Conservation (phyloP, 2,797 vertebrate genomes). For the Mergus octosetaceus region DNA sequence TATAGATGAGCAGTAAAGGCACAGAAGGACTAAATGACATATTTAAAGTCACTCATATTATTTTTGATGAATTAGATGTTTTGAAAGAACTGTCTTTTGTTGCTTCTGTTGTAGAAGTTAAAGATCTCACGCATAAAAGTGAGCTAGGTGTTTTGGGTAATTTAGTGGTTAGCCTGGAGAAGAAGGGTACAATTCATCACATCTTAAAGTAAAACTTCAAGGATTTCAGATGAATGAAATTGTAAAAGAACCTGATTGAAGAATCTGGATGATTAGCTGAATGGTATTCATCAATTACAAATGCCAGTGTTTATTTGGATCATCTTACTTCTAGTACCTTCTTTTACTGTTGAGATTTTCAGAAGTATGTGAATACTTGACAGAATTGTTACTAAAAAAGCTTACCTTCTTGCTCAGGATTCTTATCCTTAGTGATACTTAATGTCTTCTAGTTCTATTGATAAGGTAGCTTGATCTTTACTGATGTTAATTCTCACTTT, state of each 20-base stretch:
- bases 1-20: not conserved
- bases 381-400: not conserved
- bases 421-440: not conserved
- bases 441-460: not conserved
- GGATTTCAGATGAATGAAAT: not conserved
- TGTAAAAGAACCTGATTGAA: not conserved
- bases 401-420: not conserved
- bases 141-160: not conserved
- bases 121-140: not conserved
- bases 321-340: not conserved
- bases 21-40: not conserved
- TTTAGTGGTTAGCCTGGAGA: not conserved
- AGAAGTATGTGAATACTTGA: not conserved
- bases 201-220: not conserved
- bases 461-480: not conserved
- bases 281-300: constrained; percentile 8
- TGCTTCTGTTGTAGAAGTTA: constrained; percentile 11
- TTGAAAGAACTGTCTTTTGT: constrained; percentile 23
- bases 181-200: not conserved
- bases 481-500: not conserved
- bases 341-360: not conserved
- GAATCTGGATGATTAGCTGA: constrained; percentile 18
- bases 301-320: not conserved
- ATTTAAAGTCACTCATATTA: not conserved
- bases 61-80: constrained; percentile 1